These are phyloP conservation scores for Caenorhabditis drosophilae DNA, from an alignment of 2,888 invertebrate genomes.

Conservation along the genomic window DNA sequence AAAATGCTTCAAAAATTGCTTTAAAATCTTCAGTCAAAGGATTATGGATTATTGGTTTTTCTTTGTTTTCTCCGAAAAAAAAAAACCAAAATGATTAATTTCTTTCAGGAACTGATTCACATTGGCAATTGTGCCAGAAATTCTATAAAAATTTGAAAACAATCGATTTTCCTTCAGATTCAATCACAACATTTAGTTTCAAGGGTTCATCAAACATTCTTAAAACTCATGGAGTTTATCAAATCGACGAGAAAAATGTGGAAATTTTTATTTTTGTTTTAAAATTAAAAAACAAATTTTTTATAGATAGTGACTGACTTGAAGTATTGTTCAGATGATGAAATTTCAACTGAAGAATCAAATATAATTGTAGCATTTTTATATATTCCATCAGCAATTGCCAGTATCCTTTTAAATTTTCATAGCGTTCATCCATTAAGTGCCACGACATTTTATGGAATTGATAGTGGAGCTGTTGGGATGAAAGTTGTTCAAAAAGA, in stretches of 20 bases:
- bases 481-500: constrained; percentile 69
- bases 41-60: constrained; percentile 35
- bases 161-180: not conserved
- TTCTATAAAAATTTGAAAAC: not conserved
- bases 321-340: not conserved
- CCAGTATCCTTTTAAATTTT: constrained; percentile 69
- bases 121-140: constrained; percentile 7
- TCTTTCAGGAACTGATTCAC: constrained; percentile 13
- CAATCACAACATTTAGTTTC: not conserved
- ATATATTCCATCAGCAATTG: not conserved
- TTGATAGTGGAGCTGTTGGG: constrained; percentile 72
- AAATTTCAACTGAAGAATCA: not conserved
- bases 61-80: constrained; percentile 4
- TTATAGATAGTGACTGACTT: not conserved
- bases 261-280: too few relatives aligned
- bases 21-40: constrained; percentile 11
- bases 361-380: constrained; percentile 2
- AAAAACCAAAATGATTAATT: not conserved
- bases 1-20: constrained; percentile 14
- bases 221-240: not conserved
- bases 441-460: constrained; percentile 73
- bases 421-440: constrained; percentile 71
- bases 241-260: not conserved
- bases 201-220: not conserved
- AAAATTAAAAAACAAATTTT: not conserved